A percentile compares a stretch with the other conserved stretches of the same genome.
These are phyloP conservation scores for Oreochromis aureus DNA, from an alignment of 2,113 vertebrate species.

Conservation along the genomic window DNA sequence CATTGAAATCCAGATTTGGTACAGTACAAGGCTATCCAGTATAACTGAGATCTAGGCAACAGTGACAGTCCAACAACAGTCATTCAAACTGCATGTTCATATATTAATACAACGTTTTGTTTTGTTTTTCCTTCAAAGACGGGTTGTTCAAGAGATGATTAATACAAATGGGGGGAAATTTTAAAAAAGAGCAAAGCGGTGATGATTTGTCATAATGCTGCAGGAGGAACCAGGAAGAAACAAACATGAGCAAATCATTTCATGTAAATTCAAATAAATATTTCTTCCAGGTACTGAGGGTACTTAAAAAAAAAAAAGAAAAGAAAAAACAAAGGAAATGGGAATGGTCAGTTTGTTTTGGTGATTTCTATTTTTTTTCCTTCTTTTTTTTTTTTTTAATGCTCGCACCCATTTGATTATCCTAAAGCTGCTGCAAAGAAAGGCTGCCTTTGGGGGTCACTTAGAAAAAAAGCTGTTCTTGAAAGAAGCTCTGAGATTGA, in stretches of 20 bases:
- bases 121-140: neutral
- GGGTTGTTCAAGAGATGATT: neutral
- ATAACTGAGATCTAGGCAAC: constrained; percentile 72
- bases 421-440: neutral
- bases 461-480: neutral
- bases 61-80: constrained; percentile 59
- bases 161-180: neutral
- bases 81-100: constrained; percentile 39
- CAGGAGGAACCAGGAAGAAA: neutral
- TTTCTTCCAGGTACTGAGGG: neutral
- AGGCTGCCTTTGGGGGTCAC: neutral
- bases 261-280: neutral
- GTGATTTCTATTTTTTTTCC: neutral
- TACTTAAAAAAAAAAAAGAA: neutral
- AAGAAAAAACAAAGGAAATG: neutral
- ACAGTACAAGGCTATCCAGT: constrained; percentile 79
- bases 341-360: neutral
- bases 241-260: neutral
- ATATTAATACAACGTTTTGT: constrained; percentile 20
- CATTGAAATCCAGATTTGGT: constrained; percentile 73
- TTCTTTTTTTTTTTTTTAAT: neutral
- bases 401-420: neutral
- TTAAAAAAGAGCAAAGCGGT: neutral
- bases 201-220: neutral
- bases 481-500: neutral